Percentiles rank a stretch among this genome's conserved stretches.
phyloP scores from a whole-genome alignment of 2,113 vertebrate genomes.

The Proterorhinus semilunaris region DNA sequence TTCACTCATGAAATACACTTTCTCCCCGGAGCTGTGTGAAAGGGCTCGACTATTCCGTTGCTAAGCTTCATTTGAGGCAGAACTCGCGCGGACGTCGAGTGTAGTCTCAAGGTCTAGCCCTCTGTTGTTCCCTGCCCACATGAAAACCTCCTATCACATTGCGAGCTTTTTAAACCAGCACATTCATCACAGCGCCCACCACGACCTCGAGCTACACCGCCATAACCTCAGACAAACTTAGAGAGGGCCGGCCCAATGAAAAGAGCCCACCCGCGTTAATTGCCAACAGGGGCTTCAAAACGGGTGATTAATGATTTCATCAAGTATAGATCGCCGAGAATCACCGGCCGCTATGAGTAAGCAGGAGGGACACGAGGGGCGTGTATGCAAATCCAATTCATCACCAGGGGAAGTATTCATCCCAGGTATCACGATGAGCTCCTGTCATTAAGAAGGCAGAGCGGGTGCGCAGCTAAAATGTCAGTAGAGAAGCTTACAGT shows the following conservation, averaged over 20 bases:
- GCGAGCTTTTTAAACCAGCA: slow-evolving; percentile 39
- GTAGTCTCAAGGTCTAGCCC: slow-evolving; percentile 33
- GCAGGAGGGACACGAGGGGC: slow-evolving; percentile 12
- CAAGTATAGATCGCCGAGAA: slow-evolving; percentile 54
- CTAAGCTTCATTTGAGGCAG: background rate
- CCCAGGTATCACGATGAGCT: slow-evolving; percentile 28
- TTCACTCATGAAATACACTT: slow-evolving; percentile 7
- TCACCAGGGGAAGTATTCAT: slow-evolving; percentile 27
- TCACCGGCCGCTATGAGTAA: slow-evolving; percentile 40
- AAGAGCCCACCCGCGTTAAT: slow-evolving; percentile 62
- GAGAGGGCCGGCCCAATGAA: slow-evolving; percentile 35
- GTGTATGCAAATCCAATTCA: slow-evolving; percentile 54
- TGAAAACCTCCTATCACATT: slow-evolving; percentile 13
- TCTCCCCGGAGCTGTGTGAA: slow-evolving; percentile 14
- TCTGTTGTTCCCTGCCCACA: slow-evolving; percentile 25
- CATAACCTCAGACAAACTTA: slow-evolving; percentile 33
- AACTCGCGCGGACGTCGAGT: slow-evolving; percentile 4
- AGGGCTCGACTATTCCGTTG: slow-evolving; percentile 24
- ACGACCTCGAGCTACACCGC: slow-evolving; percentile 43
- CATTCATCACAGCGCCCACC: slow-evolving; percentile 62
- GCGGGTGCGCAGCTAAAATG: slow-evolving; percentile 5
- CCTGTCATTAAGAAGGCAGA: slow-evolving; percentile 22
- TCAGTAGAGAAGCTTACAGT: slow-evolving; percentile 15
- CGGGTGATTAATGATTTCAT: slow-evolving; percentile 72
- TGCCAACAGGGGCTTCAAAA: slow-evolving; percentile 51